Evolutionary conservation across 2,888 invertebrate genomes (phyloP).

Genomic region (Drosophila hamatofila): DNA sequence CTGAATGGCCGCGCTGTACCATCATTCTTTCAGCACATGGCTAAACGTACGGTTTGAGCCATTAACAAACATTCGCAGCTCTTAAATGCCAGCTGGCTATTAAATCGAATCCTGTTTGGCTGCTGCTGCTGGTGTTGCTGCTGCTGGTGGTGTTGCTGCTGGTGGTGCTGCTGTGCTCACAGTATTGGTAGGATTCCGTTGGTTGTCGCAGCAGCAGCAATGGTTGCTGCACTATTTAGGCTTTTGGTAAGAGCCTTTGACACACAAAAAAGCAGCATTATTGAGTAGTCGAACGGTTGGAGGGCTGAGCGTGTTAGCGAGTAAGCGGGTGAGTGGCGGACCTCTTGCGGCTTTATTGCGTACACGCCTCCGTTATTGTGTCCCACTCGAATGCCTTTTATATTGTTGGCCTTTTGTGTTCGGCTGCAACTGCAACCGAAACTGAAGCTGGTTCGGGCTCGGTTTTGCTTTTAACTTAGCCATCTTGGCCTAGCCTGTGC

Average conservation of each 20-base stretch:
- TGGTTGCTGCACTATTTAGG: slow-evolving; percentile 51
- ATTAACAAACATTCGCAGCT: slow-evolving; percentile 48
- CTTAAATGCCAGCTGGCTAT: slow-evolving; percentile 51
- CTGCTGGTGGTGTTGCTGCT: background rate
- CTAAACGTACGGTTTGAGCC: slow-evolving; percentile 19
- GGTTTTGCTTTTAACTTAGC: background rate
- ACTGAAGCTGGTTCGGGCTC: slow-evolving; percentile 4
- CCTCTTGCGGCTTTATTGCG: slow-evolving; percentile 69
- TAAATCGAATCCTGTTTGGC: slow-evolving; percentile 46
- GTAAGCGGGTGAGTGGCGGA: slow-evolving; percentile 11
- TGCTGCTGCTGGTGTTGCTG: background rate
- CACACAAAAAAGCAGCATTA: slow-evolving; percentile 64
- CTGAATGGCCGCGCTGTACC: slow-evolving; percentile 14
- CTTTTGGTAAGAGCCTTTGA: slow-evolving; percentile 63
- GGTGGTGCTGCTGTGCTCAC: background rate
- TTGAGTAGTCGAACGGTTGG: slow-evolving; percentile 35
- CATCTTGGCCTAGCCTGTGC: slow-evolving; percentile 23
- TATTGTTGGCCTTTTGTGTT: slow-evolving; percentile 32
- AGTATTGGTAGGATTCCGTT: slow-evolving; percentile 8
- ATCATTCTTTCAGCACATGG: slow-evolving; percentile 34
- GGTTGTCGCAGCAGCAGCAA: background rate
- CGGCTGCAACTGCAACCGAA: slow-evolving; percentile 5
- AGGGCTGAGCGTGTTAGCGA: slow-evolving; percentile 12
- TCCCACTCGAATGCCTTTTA: slow-evolving; percentile 49
- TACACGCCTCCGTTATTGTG: slow-evolving; percentile 62